Percentiles rank a stretch among this genome's conserved stretches.
phyloP scores from a whole-genome alignment of 2,797 vertebrate genomes.

The Microchirus variegatus region DNA sequence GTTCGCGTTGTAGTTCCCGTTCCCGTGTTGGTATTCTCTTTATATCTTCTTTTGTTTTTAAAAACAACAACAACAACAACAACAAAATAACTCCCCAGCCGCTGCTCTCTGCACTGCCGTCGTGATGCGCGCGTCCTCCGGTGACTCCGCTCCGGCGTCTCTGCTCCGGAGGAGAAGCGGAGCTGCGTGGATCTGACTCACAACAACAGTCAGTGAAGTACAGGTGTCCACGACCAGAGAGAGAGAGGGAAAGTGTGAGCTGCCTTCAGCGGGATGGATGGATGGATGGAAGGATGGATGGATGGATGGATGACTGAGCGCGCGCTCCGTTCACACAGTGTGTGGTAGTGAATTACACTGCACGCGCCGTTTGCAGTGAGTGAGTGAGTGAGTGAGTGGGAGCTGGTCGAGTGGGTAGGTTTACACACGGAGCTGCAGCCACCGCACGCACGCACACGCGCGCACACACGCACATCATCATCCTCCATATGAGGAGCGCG shows the following conservation, averaged over 20 bases:
- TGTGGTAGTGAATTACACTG: constrained; percentile 24
- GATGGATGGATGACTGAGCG: neutral
- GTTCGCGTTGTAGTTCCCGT: neutral
- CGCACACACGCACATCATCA: too few relatives aligned
- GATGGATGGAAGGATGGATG: neutral
- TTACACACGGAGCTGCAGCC: constrained; percentile 59
- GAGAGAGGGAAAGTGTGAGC: constrained; percentile 39
- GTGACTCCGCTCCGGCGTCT: constrained; percentile 42
- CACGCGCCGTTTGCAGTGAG: constrained; percentile 45
- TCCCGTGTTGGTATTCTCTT: neutral
- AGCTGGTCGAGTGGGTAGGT: constrained; percentile 66
- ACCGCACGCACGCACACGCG: neutral
- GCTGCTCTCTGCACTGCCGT: constrained; percentile 27
- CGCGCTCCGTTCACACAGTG: neutral
- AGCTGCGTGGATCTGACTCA: constrained; percentile 61
- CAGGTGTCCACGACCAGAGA: constrained; percentile 15
- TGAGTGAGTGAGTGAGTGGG: constrained; percentile 53
- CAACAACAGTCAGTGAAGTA: constrained; percentile 18
- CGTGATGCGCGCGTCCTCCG: constrained; percentile 62
- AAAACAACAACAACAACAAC: constrained; percentile 7
- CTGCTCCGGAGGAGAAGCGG: constrained; percentile 22
- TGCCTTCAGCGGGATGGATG: constrained; percentile 46
- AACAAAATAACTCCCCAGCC: constrained; percentile 1
- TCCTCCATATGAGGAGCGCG: constrained; percentile 48
- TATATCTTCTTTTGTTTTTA: neutral